Evolutionary conservation across 2,888 invertebrate genomes (phyloP).

Genomic region (Cancer borealis): DNA sequence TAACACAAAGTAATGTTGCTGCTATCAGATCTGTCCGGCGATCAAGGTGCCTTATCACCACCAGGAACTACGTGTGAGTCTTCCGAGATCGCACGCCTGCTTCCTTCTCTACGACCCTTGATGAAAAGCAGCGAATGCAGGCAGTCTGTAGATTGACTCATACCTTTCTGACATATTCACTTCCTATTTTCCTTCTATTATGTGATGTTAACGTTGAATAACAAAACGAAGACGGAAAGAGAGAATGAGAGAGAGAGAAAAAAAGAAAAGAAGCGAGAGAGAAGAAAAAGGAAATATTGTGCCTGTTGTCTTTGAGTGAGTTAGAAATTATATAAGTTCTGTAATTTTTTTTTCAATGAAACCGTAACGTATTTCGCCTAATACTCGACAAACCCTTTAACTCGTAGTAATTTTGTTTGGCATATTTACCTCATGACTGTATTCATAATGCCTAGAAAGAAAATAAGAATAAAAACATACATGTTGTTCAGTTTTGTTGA

Average conservation of each 20-base stretch:
- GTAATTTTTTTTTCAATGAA: not conserved
- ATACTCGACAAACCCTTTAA: no score
- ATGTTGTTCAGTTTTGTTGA: no score
- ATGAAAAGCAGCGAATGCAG: not conserved
- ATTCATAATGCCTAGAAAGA: no score
- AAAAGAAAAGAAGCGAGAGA: not conserved
- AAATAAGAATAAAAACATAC: no score
- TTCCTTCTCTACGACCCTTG: not conserved
- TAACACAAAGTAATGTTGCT: not conserved
- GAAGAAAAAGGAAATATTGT: not conserved
- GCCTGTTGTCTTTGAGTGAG: no score
- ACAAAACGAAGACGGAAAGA: not conserved
- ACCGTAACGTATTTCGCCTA: not conserved
- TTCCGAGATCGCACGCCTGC: not conserved
- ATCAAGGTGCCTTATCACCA: not conserved
- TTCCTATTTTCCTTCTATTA: not conserved
- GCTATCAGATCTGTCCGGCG: not conserved
- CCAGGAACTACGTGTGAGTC: not conserved
- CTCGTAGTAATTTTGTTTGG: no score
- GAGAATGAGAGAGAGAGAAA: not conserved
- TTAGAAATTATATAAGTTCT: no score
- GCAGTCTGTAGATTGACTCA: not conserved
- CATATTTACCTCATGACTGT: no score
- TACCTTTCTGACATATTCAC: not conserved
- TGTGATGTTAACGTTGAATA: not conserved